Evolutionary conservation across 2,113 vertebrate species (phyloP).

Genomic region (Hyperopisus bebe): DNA sequence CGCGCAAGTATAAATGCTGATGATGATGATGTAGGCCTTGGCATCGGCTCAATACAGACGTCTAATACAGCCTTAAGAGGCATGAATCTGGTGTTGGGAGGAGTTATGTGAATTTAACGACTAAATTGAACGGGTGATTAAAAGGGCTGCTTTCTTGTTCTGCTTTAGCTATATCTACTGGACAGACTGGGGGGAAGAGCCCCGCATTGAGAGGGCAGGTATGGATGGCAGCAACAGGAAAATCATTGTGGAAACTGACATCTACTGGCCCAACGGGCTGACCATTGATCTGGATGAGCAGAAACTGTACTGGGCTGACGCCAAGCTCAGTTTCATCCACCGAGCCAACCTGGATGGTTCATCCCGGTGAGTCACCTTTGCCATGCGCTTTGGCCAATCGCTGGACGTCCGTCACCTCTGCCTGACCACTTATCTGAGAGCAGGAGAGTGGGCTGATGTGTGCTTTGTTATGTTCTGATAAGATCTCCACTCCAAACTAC

Average conservation of each 20-base stretch:
- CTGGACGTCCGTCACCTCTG: not conserved
- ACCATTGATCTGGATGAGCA: slow-evolving; percentile 89
- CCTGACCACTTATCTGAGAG: not conserved
- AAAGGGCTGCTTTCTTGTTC: not conserved
- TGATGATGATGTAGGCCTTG: not conserved
- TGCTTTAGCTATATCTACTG: slow-evolving; percentile 89
- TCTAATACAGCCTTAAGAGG: not conserved
- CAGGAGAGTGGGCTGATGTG: not conserved
- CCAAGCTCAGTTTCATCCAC: slow-evolving; percentile 96
- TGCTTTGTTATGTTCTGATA: not conserved
- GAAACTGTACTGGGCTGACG: slow-evolving; percentile 96
- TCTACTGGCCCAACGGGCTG: slow-evolving; percentile 95
- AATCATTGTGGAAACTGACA: slow-evolving; percentile 79
- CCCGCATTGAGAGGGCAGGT: slow-evolving; percentile 87
- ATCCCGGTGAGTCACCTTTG: slow-evolving; percentile 63
- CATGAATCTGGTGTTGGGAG: not conserved
- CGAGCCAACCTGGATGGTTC: slow-evolving; percentile 89
- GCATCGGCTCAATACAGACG: not conserved
- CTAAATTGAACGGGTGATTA: not conserved
- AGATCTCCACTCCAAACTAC: slow-evolving; percentile 12
- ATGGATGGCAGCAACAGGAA: slow-evolving; percentile 88
- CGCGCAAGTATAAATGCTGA: not conserved
- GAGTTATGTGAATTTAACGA: not conserved
- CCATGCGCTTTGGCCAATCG: not conserved
- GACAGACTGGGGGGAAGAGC: slow-evolving; percentile 96